Base-by-base conservation (phyloP, 2,888 invertebrate species). In the Taphrorychus bicolor region DNA sequence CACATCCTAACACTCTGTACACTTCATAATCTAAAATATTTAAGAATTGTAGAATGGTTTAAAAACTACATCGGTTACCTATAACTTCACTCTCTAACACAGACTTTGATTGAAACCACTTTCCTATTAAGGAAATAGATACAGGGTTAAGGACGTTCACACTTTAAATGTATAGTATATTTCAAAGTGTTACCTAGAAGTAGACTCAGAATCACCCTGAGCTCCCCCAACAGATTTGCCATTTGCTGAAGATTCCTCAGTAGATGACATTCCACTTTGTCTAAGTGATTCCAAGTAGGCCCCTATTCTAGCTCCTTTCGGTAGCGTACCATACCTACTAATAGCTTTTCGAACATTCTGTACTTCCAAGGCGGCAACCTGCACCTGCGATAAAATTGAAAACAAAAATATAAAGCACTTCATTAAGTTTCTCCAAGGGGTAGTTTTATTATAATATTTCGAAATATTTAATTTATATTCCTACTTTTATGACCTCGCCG, bases 291-390 rank as follows among this genome's bases (percentile, higher is more conserved):
- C 97, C 60, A 98, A 84, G 83, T 95, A 98, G 4, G 97, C 98
- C 23, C 97, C 97, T 75, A 98, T 98, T 72, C 98, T 88, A 7
- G 96, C 96, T 53, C 94, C 97, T 83, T 98, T 98, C 0, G 98
- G 98, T 77, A 98, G 84, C 7, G 98, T 98, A 16, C 98, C 98
- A 81, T 97, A 98, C 21, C 97, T 88, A 83, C 95, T 97, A 73
- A 95, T 95, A 51, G 96, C 96, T 73, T 95, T 90, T 78, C 95
- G 93, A 58, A 97, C 97, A 84, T 97, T 97, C 84, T 95, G 94
- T 72, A 96, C 95, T 83, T 97, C 97, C 74, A 97, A 85, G 18
- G 97, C 95, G 59, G 95, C 97, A 70, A 97, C 93, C 76, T 94
- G 92, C 24, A 93, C 89, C 75, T 82, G n/a, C n/a, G n/a, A n/a